Conservation (phyloP, 2,888 invertebrate genomes). For the Cheilosia variabilis region DNA sequence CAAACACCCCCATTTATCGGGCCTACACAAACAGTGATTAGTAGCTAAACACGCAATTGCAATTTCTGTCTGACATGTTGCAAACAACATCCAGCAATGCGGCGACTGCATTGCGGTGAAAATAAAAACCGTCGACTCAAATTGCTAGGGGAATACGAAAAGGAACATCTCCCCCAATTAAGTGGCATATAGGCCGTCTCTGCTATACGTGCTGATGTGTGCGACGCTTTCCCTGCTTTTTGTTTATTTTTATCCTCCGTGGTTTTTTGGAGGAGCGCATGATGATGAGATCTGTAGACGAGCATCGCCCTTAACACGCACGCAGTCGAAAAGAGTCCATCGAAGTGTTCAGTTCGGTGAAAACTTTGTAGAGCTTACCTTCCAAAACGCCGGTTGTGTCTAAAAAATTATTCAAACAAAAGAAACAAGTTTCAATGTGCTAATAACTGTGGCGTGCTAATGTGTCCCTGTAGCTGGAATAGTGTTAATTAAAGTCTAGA, state of each 20-base stretch:
- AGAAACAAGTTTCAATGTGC: constrained; percentile 43
- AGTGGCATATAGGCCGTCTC: constrained; percentile 19
- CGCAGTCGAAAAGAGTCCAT: constrained; percentile 72
- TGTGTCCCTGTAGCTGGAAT: constrained; percentile 14
- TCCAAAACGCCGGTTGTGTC: constrained; percentile 38
- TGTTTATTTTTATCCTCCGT: constrained; percentile 72
- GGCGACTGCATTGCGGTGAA: constrained; percentile 30
- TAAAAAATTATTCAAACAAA: constrained; percentile 6
- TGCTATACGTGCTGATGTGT: constrained; percentile 14
- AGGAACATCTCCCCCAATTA: constrained; percentile 61
- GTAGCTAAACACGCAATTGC: constrained; percentile 52
- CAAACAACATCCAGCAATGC: constrained; percentile 46
- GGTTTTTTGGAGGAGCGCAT: constrained; percentile 72
- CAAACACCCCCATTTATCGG: constrained; percentile 11
- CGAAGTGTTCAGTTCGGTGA: constrained; percentile 68
- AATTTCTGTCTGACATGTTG: constrained; percentile 67
- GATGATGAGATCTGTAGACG: constrained; percentile 60
- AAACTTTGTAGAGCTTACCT: constrained; percentile 6
- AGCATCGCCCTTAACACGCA: constrained; percentile 70
- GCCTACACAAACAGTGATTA: constrained; percentile 19
- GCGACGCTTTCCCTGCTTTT: constrained; percentile 54
- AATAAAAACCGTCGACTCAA: constrained; percentile 22
- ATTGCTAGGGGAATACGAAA: constrained; percentile 45
- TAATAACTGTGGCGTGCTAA: constrained; percentile 43
- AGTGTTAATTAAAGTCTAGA: constrained; percentile 38